Evolutionary conservation across 2,113 vertebrate genomes (phyloP).

Genomic region (Paedocypris sp.): DNA sequence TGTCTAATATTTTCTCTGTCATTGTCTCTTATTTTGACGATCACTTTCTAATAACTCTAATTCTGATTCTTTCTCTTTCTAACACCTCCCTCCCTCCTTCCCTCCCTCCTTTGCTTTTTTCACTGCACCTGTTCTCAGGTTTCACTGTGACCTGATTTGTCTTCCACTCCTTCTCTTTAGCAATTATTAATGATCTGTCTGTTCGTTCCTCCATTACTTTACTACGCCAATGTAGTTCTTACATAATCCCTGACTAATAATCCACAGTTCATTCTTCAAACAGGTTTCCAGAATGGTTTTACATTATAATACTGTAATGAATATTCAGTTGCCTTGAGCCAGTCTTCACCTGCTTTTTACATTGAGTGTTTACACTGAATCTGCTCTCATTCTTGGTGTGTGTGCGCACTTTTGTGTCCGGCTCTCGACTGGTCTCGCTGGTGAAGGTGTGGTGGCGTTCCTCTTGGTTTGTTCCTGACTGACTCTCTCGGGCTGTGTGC

Average conservation of each 20-base stretch:
- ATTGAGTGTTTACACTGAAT: neutral
- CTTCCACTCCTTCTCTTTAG: neutral
- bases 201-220: neutral
- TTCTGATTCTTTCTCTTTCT: neutral
- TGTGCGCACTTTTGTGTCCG: neutral
- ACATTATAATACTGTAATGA: neutral
- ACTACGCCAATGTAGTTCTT: neutral
- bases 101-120: neutral
- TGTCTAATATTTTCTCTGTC: too few species aligned
- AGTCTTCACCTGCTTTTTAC: neutral
- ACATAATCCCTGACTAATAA: neutral
- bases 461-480: constrained; percentile 11
- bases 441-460: constrained; percentile 33
- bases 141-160: constrained; percentile 11
- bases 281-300: too few species aligned
- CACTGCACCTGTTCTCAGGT: neutral
- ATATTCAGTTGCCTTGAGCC: neutral
- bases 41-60: too few species aligned
- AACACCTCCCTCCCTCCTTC: neutral
- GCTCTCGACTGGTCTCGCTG: constrained; percentile 1
- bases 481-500: too few species aligned
- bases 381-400: neutral
- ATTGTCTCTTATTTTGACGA: too few species aligned
- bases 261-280: too few species aligned
- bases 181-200: neutral